These are phyloP conservation scores for Zaprionus lachaisei DNA, from an alignment of 1,140 invertebrate species.

Conservation along the genomic window DNA sequence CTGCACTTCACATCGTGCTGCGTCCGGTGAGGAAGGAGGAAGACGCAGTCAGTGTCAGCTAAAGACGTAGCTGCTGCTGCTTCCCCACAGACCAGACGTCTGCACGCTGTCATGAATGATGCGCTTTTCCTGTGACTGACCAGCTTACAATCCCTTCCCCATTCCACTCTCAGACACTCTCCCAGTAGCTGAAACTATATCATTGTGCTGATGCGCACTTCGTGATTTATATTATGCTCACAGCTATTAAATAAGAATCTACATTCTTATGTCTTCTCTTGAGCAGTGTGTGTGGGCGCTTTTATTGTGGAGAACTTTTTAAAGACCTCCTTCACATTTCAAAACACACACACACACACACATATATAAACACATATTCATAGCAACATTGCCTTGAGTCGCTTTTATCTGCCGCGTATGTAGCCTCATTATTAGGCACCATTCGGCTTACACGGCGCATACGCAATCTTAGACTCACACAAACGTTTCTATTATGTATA, in stretches of 20 bases:
- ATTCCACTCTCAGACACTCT: neutral
- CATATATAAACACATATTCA: constrained; percentile 21
- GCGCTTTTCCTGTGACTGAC: constrained; percentile 63
- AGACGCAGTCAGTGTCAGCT: constrained; percentile 1
- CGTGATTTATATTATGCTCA: constrained; percentile 60
- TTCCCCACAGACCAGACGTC: constrained; percentile 21
- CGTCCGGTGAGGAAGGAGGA: neutral
- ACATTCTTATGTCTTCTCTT: constrained; percentile 59
- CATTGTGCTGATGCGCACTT: constrained; percentile 50
- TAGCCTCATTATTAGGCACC: constrained; percentile 62
- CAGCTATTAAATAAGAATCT: constrained; percentile 77
- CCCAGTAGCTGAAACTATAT: constrained; percentile 54
- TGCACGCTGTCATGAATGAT: constrained; percentile 66
- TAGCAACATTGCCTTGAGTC: constrained; percentile 21
- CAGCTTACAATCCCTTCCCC: constrained; percentile 38
- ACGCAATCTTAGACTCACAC: constrained; percentile 54
- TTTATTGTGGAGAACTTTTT: constrained; percentile 65
- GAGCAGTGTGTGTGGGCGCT: constrained; percentile 19
- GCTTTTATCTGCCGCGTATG: constrained; percentile 53
- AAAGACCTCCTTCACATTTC: constrained; percentile 26
- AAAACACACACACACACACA: constrained; percentile 9
- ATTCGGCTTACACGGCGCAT: constrained; percentile 64
- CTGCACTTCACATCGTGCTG: constrained; percentile 60
- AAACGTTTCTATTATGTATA: constrained; percentile 6
- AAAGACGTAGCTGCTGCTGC: constrained; percentile 15